Percentiles rank a stretch among this genome's conserved stretches.
These are phyloP conservation scores for Tinamus major DNA, from an alignment of 2,797 vertebrate species.

Conservation along the genomic window DNA sequence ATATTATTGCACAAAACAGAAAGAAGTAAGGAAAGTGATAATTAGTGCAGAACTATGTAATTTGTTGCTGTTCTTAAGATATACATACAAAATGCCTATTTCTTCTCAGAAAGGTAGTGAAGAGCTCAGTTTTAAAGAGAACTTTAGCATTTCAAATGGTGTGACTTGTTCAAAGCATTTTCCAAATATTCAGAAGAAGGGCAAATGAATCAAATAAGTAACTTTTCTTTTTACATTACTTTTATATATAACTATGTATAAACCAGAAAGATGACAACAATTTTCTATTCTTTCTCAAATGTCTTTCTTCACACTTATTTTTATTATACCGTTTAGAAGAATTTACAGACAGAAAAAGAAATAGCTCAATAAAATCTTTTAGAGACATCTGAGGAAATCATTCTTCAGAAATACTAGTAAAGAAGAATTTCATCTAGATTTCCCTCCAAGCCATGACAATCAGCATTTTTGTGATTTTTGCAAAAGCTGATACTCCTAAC, in stretches of 20 bases:
- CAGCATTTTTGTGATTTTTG: background rate
- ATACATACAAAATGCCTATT: background rate
- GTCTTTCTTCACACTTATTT: background rate
- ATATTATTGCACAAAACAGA: background rate
- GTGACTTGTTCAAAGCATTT: background rate
- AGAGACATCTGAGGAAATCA: background rate
- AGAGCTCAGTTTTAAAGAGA: background rate
- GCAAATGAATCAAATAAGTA: background rate
- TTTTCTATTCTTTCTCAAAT: constrained; percentile 12
- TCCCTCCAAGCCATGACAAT: background rate
- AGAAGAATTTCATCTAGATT: background rate
- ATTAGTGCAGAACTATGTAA: background rate
- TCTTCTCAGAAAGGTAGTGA: background rate
- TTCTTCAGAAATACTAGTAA: background rate
- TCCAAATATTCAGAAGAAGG: background rate
- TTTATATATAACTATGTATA: background rate
- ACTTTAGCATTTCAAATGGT: background rate
- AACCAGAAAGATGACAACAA: background rate
- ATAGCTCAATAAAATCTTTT: background rate
- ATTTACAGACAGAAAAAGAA: background rate
- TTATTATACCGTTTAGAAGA: constrained; percentile 1
- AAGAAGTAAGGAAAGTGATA: background rate
- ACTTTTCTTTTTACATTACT: background rate
- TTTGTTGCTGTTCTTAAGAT: background rate
- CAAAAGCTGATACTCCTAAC: background rate